Conservation (phyloP, 2,113 vertebrate species). For the Octodon degus region DNA sequence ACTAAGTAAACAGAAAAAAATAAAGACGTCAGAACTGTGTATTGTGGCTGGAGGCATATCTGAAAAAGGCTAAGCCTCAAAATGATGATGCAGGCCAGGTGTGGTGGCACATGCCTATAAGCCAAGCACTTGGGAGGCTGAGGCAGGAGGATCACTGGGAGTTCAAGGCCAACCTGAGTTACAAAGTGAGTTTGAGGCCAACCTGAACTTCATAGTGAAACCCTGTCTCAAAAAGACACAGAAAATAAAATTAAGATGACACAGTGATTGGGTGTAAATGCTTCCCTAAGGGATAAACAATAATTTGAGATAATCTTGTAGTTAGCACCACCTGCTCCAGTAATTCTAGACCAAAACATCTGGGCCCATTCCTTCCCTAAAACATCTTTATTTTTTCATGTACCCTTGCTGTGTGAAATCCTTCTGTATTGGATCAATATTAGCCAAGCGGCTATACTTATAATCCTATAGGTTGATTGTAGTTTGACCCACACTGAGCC, state of each 20-base stretch:
- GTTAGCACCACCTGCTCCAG: background rate
- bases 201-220: too few relatives aligned
- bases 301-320: background rate
- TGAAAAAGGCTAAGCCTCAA: background rate
- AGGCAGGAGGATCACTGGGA: background rate
- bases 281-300: background rate
- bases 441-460: background rate
- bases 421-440: background rate
- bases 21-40: background rate
- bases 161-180: background rate
- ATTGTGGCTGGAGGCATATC: background rate
- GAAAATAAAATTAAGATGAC: background rate
- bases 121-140: background rate
- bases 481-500: background rate
- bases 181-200: background rate
- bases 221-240: too few relatives aligned
- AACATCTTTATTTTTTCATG: background rate
- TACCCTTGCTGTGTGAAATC: background rate
- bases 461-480: background rate
- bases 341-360: background rate
- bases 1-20: background rate
- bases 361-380: background rate
- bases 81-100: background rate
- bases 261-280: background rate
- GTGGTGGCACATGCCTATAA: background rate